Base-by-base conservation (phyloP, 2,797 vertebrate genomes). In the Nannoperca australis region DNA sequence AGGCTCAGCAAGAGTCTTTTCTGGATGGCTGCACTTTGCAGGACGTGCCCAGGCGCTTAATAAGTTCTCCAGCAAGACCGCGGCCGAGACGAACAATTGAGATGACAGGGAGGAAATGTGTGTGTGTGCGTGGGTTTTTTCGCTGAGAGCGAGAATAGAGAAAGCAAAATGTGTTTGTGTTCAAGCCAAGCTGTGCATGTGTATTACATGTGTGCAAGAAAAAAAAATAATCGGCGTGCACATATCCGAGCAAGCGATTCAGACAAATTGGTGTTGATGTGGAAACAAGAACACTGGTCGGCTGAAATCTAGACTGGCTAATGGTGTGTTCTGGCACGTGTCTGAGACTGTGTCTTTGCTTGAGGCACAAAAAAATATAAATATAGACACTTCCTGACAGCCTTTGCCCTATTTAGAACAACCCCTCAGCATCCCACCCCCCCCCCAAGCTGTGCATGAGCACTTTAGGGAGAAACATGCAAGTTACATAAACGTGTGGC, bases 351-450 rank as follows among this genome's bases (percentile, higher is more conserved):
- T 58, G 79, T 85, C 82, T 63, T 53, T n/a, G 83, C 91, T 79
- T 0, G 32, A 58, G 81, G 89, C 73, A 51, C 49, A 84, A 75
- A 81, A 79, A 45, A 45, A 38, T 38, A 13, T 13, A 45, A 45
- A 38, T 38, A 13, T 13, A 47, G 70, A 73, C 27, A 66, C 63
- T 73, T 85, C 80, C 76, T 90, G 88, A 77, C 87, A 86, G 84
- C 79, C 70, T 78, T 89, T 84, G 90, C 80, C 79, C 88, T 84
- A 89, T 90, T 92, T 93, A 93, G 81, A 88, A 56, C 76, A 65
- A 71, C 65, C 69, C 86, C 67, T 34, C 72, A 66, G 49, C 9
- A 1, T 1, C 36, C 36, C 36, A 4, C 38, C 38, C 32, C 81
- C 77, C 58, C 74, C 40, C 80, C 69, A 83, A 88, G 91, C 88